These are phyloP conservation scores for Andrena praecox DNA, from an alignment of 2,888 invertebrate species.

Conservation along the genomic window DNA sequence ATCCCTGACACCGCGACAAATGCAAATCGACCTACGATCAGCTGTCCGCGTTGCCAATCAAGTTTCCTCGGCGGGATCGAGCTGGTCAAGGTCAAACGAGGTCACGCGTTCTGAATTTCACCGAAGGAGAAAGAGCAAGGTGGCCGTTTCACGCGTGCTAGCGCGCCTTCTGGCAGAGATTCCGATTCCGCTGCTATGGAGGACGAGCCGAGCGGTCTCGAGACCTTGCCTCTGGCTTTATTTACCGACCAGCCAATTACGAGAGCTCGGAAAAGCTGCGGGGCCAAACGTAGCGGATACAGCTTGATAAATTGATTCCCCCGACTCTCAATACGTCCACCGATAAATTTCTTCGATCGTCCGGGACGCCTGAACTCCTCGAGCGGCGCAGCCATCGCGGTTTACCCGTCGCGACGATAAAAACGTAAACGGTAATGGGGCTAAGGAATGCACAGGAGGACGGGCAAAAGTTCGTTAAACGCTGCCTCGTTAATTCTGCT, in stretches of 20 bases:
- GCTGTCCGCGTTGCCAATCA: slow-evolving; percentile 32
- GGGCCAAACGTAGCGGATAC: neutral
- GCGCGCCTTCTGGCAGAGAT: neutral
- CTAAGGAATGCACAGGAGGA: slow-evolving; percentile 31
- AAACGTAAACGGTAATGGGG: slow-evolving; percentile 46
- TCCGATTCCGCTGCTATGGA: neutral
- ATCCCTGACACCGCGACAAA: slow-evolving; percentile 3
- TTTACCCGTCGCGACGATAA: slow-evolving; percentile 30
- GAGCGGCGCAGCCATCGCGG: neutral
- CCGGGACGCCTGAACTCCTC: neutral
- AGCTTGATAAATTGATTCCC: slow-evolving; percentile 14
- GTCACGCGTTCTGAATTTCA: slow-evolving; percentile 62
- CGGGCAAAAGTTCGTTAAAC: slow-evolving; percentile 35
- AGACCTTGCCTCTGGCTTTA: slow-evolving; percentile 16
- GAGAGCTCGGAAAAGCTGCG: neutral
- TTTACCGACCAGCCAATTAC: neutral
- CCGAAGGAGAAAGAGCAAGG: slow-evolving; percentile 13
- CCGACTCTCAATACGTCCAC: neutral
- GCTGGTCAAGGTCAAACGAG: slow-evolving; percentile 67
- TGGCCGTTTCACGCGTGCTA: neutral
- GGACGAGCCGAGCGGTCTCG: neutral
- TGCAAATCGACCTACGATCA: slow-evolving; percentile 27
- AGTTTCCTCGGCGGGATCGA: neutral
- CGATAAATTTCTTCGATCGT: slow-evolving; percentile 4
- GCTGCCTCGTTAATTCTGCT: slow-evolving; percentile 19